These are phyloP conservation scores for Opisthocomus hoazin DNA, from an alignment of 2,113 vertebrate species.

Conservation along the genomic window DNA sequence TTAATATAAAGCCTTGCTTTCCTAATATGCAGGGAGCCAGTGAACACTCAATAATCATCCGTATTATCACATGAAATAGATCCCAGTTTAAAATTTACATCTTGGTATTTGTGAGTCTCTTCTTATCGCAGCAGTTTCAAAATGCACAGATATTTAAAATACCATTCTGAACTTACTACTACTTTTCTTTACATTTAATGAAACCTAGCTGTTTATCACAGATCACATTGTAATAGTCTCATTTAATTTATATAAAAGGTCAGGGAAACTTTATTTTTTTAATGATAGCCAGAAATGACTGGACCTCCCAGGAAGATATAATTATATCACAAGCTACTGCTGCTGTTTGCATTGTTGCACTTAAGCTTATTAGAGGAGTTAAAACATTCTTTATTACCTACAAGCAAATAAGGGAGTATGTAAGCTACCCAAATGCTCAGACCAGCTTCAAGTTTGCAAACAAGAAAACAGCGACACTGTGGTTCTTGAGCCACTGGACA, in stretches of 20 bases:
- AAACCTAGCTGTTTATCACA: not conserved
- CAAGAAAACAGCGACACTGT: not conserved
- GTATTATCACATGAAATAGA: not conserved
- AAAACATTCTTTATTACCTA: not conserved
- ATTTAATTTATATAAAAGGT: not conserved
- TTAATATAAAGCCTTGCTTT: not conserved
- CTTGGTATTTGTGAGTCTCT: fast-evolving
- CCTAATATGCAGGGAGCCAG: not conserved
- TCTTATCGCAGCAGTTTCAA: not conserved
- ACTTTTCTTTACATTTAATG: not conserved
- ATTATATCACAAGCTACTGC: not conserved
- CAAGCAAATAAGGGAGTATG: not conserved
- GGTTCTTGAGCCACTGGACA: not conserved
- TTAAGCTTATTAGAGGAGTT: not conserved
- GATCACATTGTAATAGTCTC: not conserved
- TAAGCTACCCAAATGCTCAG: not conserved
- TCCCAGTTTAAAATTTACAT: not conserved
- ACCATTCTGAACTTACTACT: not conserved
- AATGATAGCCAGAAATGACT: not conserved
- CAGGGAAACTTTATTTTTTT: not conserved
- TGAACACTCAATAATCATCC: not conserved
- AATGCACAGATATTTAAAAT: not conserved
- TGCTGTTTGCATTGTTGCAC: not conserved
- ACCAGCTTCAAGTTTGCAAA: not conserved
- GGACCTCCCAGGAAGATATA: not conserved